Percentiles rank a stretch among this genome's conserved stretches.
These are phyloP conservation scores for Gobio gobio DNA, from an alignment of 2,113 vertebrate species.

Conservation along the genomic window DNA sequence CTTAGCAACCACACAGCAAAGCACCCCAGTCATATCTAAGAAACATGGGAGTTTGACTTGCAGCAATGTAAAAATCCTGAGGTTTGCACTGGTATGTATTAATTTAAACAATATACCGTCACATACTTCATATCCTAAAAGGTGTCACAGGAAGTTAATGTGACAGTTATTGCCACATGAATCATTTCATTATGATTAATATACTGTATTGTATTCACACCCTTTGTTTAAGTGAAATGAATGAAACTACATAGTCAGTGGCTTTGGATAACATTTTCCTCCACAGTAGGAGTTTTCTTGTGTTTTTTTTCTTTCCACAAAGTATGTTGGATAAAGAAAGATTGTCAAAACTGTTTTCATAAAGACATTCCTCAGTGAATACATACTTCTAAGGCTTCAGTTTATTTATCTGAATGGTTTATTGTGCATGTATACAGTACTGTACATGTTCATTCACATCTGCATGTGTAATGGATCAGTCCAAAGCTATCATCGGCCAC, in stretches of 20 bases:
- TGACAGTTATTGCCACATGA: not conserved
- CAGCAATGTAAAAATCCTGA: not conserved
- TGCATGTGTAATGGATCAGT: slow-evolving; percentile 11
- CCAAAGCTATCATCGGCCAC: not conserved
- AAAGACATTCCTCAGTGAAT: slow-evolving; percentile 42
- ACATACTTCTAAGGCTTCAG: slow-evolving; percentile 22
- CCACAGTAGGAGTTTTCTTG: not conserved
- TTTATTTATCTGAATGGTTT: slow-evolving; percentile 24
- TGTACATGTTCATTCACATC: slow-evolving; percentile 37
- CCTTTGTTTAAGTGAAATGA: not conserved
- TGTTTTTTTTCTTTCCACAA: not conserved
- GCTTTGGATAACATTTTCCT: not conserved
- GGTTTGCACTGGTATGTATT: not conserved
- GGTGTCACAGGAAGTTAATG: not conserved
- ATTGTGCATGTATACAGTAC: slow-evolving; percentile 27
- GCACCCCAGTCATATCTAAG: not conserved
- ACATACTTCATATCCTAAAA: not conserved
- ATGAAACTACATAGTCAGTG: not conserved
- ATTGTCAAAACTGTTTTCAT: slow-evolving; percentile 45
- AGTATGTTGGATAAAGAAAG: slow-evolving; percentile 2
- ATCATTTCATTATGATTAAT: not conserved
- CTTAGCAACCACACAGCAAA: not conserved
- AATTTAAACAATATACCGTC: not conserved
- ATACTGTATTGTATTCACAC: not conserved
- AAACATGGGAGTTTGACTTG: not conserved